Conservation (phyloP, 2,113 vertebrate species). For the Strix uralensis region DNA sequence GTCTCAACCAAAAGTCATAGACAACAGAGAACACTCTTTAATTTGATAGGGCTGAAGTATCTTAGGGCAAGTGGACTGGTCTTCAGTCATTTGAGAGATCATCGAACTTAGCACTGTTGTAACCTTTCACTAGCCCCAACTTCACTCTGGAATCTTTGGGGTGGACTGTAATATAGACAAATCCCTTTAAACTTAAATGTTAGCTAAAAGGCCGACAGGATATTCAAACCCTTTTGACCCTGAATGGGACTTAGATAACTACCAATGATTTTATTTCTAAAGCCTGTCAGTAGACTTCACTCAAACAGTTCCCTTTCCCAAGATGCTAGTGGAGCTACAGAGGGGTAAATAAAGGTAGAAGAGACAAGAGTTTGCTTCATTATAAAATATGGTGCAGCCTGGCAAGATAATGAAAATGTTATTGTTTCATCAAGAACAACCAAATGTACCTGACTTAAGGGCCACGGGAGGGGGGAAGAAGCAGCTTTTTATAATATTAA, state of each 20-base stretch:
- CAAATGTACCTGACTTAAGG: neutral
- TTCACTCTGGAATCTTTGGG: neutral
- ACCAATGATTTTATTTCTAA: neutral
- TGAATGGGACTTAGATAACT: neutral
- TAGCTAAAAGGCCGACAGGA: neutral
- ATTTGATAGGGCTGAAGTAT: neutral
- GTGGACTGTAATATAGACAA: neutral
- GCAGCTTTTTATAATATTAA: conserved; percentile 18
- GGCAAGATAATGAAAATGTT: neutral
- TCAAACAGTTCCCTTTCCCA: neutral
- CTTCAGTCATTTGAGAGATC: neutral
- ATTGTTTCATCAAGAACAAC: conserved; percentile 16
- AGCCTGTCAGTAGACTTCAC: neutral
- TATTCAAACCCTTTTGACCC: neutral
- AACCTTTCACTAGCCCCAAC: neutral
- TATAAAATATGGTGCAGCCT: neutral
- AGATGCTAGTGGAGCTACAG: neutral
- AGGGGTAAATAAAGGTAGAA: neutral
- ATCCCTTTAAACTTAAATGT: neutral
- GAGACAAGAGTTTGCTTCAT: neutral
- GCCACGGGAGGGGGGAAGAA: neutral
- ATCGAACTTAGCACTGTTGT: neutral
- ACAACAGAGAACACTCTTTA: neutral
- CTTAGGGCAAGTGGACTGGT: neutral
- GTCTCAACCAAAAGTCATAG: neutral